phyloP scores from a whole-genome alignment of 2,888 invertebrate species.

The Luffia ferchaultella region DNA sequence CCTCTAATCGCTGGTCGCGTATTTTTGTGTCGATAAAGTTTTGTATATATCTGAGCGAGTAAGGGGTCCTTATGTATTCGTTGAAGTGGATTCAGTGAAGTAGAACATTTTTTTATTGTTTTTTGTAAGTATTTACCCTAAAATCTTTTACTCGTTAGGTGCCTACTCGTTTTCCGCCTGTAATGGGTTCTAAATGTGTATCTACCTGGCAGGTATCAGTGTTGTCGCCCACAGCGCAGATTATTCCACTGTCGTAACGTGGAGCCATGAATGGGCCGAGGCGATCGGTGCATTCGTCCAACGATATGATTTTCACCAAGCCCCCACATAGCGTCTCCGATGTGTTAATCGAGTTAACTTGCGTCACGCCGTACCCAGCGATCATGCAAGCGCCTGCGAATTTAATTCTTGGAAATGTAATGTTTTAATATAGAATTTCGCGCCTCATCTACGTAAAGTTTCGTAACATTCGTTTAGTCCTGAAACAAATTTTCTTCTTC shows the following conservation, averaged over 20 bases:
- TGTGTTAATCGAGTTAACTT: slow-evolving; percentile 20
- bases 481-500: no score
- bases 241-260: slow-evolving; percentile 35
- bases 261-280: slow-evolving; percentile 42
- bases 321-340: slow-evolving; percentile 34
- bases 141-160: no score
- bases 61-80: no score
- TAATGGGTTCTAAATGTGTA: no score
- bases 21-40: no score
- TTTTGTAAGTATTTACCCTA: no score
- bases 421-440: background rate
- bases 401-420: background rate
- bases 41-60: no score
- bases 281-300: slow-evolving; percentile 34
- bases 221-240: slow-evolving; percentile 43
- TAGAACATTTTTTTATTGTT: no score
- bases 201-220: slow-evolving; percentile 54
- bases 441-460: background rate
- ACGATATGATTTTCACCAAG: slow-evolving; percentile 33
- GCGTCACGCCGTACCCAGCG: slow-evolving; percentile 43
- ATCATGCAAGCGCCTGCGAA: slow-evolving; percentile 43
- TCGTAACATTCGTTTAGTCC: no score
- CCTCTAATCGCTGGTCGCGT: no score
- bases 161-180: no score
- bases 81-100: no score